Conservation (phyloP, 2,113 vertebrate species). For the Petaurus breviceps region DNA sequence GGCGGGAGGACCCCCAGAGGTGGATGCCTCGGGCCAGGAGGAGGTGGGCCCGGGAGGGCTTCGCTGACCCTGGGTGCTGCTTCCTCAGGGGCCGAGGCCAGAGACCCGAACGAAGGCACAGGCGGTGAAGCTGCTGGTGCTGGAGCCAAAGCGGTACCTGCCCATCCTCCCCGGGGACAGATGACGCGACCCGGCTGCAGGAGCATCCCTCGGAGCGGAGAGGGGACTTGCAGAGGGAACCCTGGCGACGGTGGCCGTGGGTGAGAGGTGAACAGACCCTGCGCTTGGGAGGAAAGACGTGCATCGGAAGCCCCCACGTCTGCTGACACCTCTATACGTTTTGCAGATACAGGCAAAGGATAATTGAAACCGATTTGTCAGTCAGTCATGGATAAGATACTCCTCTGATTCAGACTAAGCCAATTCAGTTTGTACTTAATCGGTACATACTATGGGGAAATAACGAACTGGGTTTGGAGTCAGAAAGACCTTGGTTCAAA, state of each 20-base stretch:
- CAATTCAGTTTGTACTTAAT: not conserved
- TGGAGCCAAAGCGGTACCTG: not conserved
- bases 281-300: not conserved
- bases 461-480: not conserved
- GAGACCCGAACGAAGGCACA: not conserved
- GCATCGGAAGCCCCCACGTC: too few relatives aligned
- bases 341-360: not conserved
- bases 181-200: not conserved
- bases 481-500: too few relatives aligned
- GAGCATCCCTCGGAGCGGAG: not conserved
- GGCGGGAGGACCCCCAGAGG: not conserved
- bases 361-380: not conserved
- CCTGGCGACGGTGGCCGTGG: not conserved
- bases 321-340: not conserved
- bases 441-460: too few relatives aligned
- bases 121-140: not conserved
- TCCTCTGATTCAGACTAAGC: not conserved
- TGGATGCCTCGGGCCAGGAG: not conserved
- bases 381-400: not conserved
- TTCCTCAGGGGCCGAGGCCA: not conserved
- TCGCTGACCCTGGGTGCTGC: not conserved
- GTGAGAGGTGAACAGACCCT: not conserved
- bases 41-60: not conserved
- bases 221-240: not conserved
- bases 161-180: not conserved